Conservation (phyloP, 2,113 vertebrate species). For the Esox niger region DNA sequence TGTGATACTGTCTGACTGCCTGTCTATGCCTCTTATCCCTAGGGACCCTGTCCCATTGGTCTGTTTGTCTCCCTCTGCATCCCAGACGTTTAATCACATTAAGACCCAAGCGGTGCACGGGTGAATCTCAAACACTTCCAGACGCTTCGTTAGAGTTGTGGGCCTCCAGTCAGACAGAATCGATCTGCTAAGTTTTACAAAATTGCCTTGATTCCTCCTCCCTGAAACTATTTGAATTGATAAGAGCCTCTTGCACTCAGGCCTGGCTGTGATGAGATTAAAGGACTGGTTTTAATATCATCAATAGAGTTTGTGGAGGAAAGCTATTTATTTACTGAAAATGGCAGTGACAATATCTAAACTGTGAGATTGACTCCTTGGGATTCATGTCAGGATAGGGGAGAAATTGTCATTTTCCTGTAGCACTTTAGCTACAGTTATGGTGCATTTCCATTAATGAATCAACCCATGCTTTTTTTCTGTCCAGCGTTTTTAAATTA, state of each 20-base stretch:
- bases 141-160: conserved; percentile 12
- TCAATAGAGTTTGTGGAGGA: conserved; percentile 41
- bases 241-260: conserved; percentile 26
- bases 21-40: background rate
- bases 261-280: conserved; percentile 52
- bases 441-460: too few relatives aligned
- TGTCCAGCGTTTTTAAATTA: too few relatives aligned
- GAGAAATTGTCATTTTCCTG: conserved; percentile 42
- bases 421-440: conserved; percentile 51
- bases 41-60: background rate
- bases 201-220: background rate
- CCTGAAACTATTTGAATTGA: background rate
- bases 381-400: conserved; percentile 40
- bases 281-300: conserved; percentile 43
- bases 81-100: conserved; percentile 47
- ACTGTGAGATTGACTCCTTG: conserved; percentile 33
- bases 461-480: too few relatives aligned
- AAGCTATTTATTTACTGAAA: conserved; percentile 52
- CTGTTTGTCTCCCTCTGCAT: conserved; percentile 19
- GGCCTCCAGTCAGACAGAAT: conserved; percentile 11
- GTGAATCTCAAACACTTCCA: conserved; percentile 37
- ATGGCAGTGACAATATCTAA: conserved; percentile 49
- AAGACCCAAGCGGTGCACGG: conserved; percentile 14
- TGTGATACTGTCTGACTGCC: background rate
- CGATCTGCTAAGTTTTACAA: background rate